Conservation (phyloP, 2,888 invertebrate species). For the Pandemis heparana region DNA sequence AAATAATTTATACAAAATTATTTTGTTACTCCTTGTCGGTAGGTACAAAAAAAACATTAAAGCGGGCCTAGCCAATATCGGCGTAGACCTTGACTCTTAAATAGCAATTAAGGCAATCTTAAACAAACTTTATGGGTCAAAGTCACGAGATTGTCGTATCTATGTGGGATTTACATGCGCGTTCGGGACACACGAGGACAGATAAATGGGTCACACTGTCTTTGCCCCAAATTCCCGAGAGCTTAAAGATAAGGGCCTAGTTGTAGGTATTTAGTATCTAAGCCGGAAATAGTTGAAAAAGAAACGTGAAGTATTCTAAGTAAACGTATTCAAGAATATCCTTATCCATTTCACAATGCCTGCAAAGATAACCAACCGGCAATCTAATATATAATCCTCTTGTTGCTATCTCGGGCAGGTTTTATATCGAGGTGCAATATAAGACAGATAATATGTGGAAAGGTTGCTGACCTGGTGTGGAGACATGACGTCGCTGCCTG, state of each 20-base stretch:
- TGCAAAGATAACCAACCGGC: neutral
- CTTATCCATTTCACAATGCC: neutral
- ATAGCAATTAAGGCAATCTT: neutral
- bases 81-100: neutral
- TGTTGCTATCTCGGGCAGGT: neutral
- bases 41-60: neutral
- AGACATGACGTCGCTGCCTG: slow-evolving; percentile 79
- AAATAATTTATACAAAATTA: slow-evolving; percentile 2
- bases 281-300: neutral
- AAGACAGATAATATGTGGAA: neutral
- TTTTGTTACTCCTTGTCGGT: neutral
- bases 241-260: neutral
- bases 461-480: slow-evolving; percentile 72
- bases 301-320: neutral
- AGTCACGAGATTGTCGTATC: slow-evolving; percentile 11
- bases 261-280: neutral
- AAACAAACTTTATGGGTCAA: slow-evolving; percentile 15
- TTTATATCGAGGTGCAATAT: neutral
- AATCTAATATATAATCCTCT: slow-evolving; percentile 5
- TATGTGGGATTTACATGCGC: neutral
- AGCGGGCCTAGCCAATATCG: neutral
- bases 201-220: neutral
- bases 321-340: neutral
- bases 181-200: neutral
- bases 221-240: neutral